Base-by-base conservation (phyloP, 1,140 invertebrate genomes). In the Argopecten irradians region DNA sequence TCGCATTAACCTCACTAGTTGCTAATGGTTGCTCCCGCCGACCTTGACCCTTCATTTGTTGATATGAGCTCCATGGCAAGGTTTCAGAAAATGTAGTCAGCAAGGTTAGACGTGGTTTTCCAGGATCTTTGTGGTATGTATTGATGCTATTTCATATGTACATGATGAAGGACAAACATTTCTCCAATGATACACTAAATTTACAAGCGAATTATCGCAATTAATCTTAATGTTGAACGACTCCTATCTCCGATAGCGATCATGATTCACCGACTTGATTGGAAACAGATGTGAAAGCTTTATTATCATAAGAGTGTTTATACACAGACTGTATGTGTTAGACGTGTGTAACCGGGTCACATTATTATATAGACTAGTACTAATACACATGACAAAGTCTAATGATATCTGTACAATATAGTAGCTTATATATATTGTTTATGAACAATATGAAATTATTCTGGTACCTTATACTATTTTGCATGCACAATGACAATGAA, bases 61-160 rank as follows among this genome's bases (percentile, higher is more conserved):
- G 55, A 71, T 71, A 71, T 71, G 16, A 71, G 55, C 55, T n/a
- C 55, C 55, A 71, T 71, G 55, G 55, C 55, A 71, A 71, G 55
- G 55, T 71, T 71, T 71, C 55, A 71, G n/a, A 71, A n/a, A 28
- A 46, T 46, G 43, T 46, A 71, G 55, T 71, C 22, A 71, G 5
- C 55, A 0, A 71, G 55, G 55, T 11, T 28, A 71, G 28, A 28
- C 5, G n/a, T 71, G 1, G 0, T 28, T 19, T 19, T 28, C 55
- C 55, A 71, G 55, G 55, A 71, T 71, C 55, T 71, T 71, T 71
- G 55, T 71, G 55, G 55, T 71, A 71, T 11, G 55, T 71, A n/a
- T 71, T 16, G n/a, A 28, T 71, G 22, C 16, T 5, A n/a, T 71
- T n/a, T 71, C 28, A 71, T 71, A n/a, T 71, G 1, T n/a, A n/a